These are phyloP conservation scores for Silurus meridionalis DNA, from an alignment of 2,113 vertebrate species.

Conservation along the genomic window DNA sequence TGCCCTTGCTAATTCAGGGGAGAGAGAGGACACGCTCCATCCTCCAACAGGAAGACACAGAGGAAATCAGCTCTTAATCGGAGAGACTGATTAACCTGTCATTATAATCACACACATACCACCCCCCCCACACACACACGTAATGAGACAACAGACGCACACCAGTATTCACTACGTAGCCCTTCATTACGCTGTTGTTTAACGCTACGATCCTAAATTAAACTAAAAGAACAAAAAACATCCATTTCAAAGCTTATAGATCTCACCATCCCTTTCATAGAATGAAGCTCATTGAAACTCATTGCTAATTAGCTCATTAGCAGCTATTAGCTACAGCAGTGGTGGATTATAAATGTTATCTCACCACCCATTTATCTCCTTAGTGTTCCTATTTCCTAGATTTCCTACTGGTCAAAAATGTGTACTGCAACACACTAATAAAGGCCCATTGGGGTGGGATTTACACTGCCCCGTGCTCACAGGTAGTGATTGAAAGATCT, in stretches of 20 bases:
- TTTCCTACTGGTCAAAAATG: background rate
- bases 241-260: background rate
- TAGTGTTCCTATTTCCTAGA: background rate
- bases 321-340: background rate
- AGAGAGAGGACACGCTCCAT: slow-evolving; percentile 56
- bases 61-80: slow-evolving; percentile 70
- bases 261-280: background rate
- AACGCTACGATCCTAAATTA: background rate
- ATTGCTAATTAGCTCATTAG: slow-evolving; percentile 4
- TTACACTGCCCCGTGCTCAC: background rate
- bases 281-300: background rate
- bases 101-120: slow-evolving; percentile 66
- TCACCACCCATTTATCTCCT: background rate
- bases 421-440: background rate
- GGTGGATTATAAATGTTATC: background rate
- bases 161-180: background rate
- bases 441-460: background rate
- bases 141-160: slow-evolving; percentile 40
- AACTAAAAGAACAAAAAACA: slow-evolving; percentile 1
- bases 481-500: no score
- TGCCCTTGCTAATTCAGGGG: slow-evolving; percentile 45
- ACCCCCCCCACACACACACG: slow-evolving; percentile 43
- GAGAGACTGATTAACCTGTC: slow-evolving; percentile 73
- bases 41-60: slow-evolving; percentile 48
- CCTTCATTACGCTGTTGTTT: background rate